Evolutionary conservation across 1,140 invertebrate species (phyloP).

Genomic region (Cecropterus lyciades): DNA sequence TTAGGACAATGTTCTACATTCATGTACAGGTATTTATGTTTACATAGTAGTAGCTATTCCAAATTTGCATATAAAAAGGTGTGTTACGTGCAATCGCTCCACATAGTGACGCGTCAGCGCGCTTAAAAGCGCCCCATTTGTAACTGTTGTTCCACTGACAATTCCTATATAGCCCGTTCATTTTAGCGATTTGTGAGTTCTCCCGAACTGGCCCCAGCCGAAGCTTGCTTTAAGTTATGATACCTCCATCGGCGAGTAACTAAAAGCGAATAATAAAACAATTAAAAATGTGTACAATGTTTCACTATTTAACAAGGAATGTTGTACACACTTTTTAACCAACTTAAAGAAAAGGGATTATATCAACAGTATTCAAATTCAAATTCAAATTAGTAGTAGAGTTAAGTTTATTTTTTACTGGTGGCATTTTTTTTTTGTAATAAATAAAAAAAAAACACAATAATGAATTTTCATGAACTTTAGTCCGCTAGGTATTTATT

Average conservation of each 20-base stretch:
- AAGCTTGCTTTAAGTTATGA: constrained; percentile 15
- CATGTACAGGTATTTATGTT: not conserved
- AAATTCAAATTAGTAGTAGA: no score
- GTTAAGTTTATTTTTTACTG: no score
- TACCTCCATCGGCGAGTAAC: not conserved
- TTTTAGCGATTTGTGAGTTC: constrained; percentile 33
- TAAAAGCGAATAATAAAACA: not conserved
- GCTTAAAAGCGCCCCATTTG: constrained; percentile 27
- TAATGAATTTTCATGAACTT: no score
- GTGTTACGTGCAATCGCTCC: constrained; percentile 6
- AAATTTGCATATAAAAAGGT: constrained; percentile 27
- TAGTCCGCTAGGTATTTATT: no score
- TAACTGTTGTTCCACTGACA: constrained; percentile 30
- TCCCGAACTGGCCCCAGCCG: constrained; percentile 6
- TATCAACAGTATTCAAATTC: no score
- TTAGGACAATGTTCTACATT: no score
- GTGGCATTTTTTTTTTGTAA: no score
- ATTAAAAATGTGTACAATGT: no score
- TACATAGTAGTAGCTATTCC: not conserved
- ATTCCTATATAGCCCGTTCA: constrained; percentile 24
- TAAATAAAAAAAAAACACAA: no score
- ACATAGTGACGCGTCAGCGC: constrained; percentile 23
- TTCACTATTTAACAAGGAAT: no score
- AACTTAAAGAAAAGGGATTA: no score
- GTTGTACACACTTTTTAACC: no score